Conservation (phyloP, 2,888 invertebrate species). For the Caenorhabditis sp. region DNA sequence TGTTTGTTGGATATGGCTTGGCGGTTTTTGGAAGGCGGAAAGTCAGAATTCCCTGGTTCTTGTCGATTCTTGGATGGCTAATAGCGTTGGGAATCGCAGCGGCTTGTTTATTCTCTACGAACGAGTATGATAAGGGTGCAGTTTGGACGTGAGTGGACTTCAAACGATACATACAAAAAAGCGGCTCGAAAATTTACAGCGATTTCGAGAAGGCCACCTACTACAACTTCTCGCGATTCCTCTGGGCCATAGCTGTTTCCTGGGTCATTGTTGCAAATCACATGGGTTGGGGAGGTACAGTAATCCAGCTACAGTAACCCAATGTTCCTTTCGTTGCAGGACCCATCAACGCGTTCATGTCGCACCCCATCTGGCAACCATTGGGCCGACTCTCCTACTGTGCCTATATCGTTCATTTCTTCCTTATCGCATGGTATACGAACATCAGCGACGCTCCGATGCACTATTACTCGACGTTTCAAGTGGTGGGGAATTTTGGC, state of each 20-base stretch:
- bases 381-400: slow-evolving; percentile 94
- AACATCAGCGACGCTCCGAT: slow-evolving; percentile 54
- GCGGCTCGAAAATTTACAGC: slow-evolving; percentile 7
- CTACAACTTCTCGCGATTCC: slow-evolving; percentile 78
- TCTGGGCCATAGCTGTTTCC: slow-evolving; percentile 84
- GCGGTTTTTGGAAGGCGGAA: slow-evolving; percentile 69
- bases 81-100: slow-evolving; percentile 45
- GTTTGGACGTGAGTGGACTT: slow-evolving; percentile 63
- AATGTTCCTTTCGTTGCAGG: slow-evolving; percentile 23
- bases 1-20: slow-evolving; percentile 83
- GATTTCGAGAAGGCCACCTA: slow-evolving; percentile 62
- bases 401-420: slow-evolving; percentile 88
- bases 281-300: slow-evolving; percentile 84
- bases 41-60: slow-evolving; percentile 40
- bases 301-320: slow-evolving; percentile 14
- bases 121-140: slow-evolving; percentile 60
- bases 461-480: slow-evolving; percentile 60
- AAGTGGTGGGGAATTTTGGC: slow-evolving; percentile 43
- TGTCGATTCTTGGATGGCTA: slow-evolving; percentile 44
- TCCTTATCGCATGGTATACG: slow-evolving; percentile 47
- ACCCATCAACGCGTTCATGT: slow-evolving; percentile 86
- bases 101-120: slow-evolving; percentile 52
- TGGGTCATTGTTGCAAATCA: slow-evolving; percentile 85
- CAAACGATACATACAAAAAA: neutral
- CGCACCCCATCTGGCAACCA: slow-evolving; percentile 91